Evolutionary conservation across 2,888 invertebrate genomes (phyloP).

Genomic region (Epinotia nisella): DNA sequence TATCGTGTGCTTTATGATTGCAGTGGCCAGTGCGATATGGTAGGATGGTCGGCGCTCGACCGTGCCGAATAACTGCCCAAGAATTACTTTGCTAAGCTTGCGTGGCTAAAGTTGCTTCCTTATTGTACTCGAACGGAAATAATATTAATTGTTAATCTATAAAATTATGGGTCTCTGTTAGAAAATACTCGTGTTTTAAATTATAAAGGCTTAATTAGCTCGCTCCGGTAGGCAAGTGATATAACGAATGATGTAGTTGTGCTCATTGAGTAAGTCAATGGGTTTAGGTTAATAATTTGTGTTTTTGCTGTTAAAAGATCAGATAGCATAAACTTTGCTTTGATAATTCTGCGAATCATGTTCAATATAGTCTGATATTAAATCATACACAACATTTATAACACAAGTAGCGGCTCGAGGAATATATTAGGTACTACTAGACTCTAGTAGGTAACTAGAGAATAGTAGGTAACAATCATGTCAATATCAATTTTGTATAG

Average conservation of each 20-base stretch:
- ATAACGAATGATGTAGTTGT: neutral
- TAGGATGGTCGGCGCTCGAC: conserved; percentile 72
- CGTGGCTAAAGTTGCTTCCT: conserved; percentile 65
- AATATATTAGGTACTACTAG: too few species aligned
- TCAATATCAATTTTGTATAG: too few species aligned
- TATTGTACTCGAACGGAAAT: conserved; percentile 65
- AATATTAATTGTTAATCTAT: conserved; percentile 50
- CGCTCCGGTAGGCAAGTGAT: conserved; percentile 14
- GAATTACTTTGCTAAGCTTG: conserved; percentile 52
- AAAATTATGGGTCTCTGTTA: conserved; percentile 31
- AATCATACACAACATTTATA: too few species aligned
- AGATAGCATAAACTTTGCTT: neutral
- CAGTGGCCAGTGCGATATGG: conserved; percentile 73
- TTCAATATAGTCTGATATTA: too few species aligned
- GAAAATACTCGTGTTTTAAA: conserved; percentile 18
- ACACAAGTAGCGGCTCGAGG: too few species aligned
- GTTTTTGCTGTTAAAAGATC: neutral
- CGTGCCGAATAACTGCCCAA: conserved; percentile 69
- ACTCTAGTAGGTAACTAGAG: too few species aligned
- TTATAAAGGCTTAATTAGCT: conserved; percentile 11
- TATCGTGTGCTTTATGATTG: conserved; percentile 61
- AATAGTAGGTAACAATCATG: too few species aligned
- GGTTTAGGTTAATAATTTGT: neutral
- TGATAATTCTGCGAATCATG: too few species aligned
- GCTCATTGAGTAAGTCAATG: too few species aligned